phyloP scores from a whole-genome alignment of 2,113 vertebrate genomes.

The Brachionichthys hirsutus region DNA sequence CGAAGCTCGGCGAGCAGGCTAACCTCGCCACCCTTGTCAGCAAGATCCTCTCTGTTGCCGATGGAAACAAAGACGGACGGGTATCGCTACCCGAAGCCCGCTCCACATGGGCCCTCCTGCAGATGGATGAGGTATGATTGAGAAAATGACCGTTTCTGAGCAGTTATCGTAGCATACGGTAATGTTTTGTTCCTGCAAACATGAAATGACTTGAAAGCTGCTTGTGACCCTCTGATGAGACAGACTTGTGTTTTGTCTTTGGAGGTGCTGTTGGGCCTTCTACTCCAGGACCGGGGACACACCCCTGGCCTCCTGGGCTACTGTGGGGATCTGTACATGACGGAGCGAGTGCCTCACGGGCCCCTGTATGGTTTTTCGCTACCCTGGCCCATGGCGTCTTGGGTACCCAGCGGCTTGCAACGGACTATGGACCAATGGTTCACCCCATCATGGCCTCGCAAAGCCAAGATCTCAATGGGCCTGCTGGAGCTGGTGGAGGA shows the following conservation, averaged over 20 bases:
- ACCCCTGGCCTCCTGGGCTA: constrained; percentile 94
- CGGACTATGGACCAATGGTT: constrained; percentile 94
- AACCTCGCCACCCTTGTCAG: constrained; percentile 88
- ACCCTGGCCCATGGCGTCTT: constrained; percentile 90
- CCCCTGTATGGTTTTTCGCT: constrained; percentile 92
- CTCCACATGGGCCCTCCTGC: constrained; percentile 94
- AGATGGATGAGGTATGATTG: constrained; percentile 88
- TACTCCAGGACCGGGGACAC: constrained; percentile 94
- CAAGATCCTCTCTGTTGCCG: constrained; percentile 89
- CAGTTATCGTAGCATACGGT: not conserved
- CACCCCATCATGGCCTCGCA: constrained; percentile 95
- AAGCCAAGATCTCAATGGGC: constrained; percentile 97
- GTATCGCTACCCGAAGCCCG: constrained; percentile 95
- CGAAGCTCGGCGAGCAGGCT: constrained; percentile 91
- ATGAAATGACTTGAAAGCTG: too few relatives aligned
- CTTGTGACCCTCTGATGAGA: not conserved
- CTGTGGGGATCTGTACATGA: constrained; percentile 96
- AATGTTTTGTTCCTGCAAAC: too few relatives aligned
- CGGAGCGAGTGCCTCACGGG: constrained; percentile 89
- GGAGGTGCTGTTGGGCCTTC: constrained; percentile 85
- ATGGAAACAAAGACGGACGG: constrained; percentile 93
- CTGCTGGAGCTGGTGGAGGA: constrained; percentile 98
- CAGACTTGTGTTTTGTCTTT: not conserved
- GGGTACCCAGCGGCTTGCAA: constrained; percentile 88
- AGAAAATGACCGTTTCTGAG: not conserved